Conservation (phyloP, 2,797 vertebrate genomes). For the Sebastes wilsoni region DNA sequence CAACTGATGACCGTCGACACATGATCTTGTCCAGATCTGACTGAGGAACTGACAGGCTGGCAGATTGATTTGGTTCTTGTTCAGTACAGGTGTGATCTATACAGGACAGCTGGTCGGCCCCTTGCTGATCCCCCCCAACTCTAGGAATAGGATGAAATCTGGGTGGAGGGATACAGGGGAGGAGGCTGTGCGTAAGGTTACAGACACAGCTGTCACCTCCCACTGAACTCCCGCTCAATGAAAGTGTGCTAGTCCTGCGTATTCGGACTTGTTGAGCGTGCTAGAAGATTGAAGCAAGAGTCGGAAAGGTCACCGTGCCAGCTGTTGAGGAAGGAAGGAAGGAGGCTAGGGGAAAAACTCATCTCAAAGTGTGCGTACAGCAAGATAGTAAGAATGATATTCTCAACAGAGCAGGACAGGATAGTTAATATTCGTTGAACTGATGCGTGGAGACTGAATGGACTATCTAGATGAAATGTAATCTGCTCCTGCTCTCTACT, state of each 20-base stretch:
- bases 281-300: constrained; percentile 28
- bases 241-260: constrained; percentile 32
- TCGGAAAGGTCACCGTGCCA: constrained; percentile 46
- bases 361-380: background rate
- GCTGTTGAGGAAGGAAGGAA: constrained; percentile 29
- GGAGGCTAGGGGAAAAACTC: background rate
- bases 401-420: background rate
- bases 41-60: constrained; percentile 15
- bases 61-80: constrained; percentile 49
- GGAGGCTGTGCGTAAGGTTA: constrained; percentile 60
- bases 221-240: constrained; percentile 46
- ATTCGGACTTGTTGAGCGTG: constrained; percentile 23
- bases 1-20: constrained; percentile 16
- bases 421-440: background rate
- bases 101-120: constrained; percentile 53
- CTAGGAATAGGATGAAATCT: constrained; percentile 41
- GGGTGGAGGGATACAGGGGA: constrained; percentile 37
- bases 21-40: constrained; percentile 28
- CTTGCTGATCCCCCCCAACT: background rate
- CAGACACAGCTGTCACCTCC: constrained; percentile 70
- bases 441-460: background rate
- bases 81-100: constrained; percentile 65
- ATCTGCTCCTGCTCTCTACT: background rate
- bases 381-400: background rate
- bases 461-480: background rate